Conservation (phyloP, 2,888 invertebrate genomes). For the Sesamia inferens region DNA sequence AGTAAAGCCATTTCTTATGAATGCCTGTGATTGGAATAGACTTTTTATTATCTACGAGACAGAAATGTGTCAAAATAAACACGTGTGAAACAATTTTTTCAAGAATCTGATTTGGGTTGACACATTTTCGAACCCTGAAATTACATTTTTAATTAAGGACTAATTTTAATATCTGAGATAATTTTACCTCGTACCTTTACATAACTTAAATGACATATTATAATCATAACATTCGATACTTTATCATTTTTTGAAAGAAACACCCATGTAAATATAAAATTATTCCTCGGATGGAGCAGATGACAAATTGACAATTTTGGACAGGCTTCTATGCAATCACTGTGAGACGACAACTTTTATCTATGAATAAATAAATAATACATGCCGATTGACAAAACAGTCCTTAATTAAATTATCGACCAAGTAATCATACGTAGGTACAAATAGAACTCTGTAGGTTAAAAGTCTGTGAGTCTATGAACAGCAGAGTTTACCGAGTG, state of each 20-base stretch:
- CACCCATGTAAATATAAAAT: too few species aligned
- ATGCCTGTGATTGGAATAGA: background rate
- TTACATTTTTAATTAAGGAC: background rate
- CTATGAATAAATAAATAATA: too few species aligned
- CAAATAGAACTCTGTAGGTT: slow-evolving; percentile 5
- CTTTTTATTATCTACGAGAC: background rate
- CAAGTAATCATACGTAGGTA: slow-evolving; percentile 1
- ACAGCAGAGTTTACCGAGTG: slow-evolving; percentile 33
- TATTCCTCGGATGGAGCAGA: background rate
- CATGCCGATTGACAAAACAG: too few species aligned
- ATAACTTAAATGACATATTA: too few species aligned
- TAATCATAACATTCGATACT: background rate
- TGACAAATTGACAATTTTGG: too few species aligned
- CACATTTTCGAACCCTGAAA: background rate
- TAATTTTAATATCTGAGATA: too few species aligned
- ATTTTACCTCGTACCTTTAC: too few species aligned
- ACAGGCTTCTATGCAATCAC: too few species aligned
- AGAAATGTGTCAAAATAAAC: background rate
- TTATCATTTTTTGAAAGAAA: background rate
- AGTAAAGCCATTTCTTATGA: slow-evolving; percentile 8
- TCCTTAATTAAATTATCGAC: background rate
- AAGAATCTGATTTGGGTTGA: background rate
- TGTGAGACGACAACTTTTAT: too few species aligned
- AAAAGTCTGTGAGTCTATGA: slow-evolving; percentile 10
- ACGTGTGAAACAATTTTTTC: background rate